Evolutionary conservation across 2,797 vertebrate genomes (phyloP).

Genomic region (Selene dorsalis): DNA sequence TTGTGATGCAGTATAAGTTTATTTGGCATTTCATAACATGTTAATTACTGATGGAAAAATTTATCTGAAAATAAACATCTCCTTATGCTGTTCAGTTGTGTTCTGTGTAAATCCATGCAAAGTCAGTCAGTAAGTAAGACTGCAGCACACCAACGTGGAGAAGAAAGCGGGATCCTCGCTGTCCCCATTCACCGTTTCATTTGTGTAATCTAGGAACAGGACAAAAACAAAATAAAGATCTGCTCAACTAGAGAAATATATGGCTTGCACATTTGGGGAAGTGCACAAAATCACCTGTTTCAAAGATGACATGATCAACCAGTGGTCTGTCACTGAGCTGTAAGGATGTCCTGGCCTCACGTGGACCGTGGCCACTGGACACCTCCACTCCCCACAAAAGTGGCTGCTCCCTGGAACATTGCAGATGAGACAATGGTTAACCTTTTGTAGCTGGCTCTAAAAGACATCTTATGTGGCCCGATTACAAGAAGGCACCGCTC

Average conservation of each 20-base stretch:
- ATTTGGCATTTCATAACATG: neutral
- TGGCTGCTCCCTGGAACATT: constrained; percentile 85
- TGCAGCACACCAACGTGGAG: constrained; percentile 85
- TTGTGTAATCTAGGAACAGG: constrained; percentile 78
- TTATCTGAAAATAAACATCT: constrained; percentile 29
- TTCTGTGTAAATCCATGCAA: constrained; percentile 78
- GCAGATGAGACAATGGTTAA: neutral
- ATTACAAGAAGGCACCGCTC: neutral
- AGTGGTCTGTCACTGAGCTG: constrained; percentile 87
- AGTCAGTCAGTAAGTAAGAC: constrained; percentile 82
- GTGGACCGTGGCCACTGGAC: constrained; percentile 86
- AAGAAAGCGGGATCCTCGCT: constrained; percentile 86
- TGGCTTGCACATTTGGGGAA: neutral
- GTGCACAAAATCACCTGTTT: constrained; percentile 72
- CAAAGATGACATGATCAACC: constrained; percentile 85
- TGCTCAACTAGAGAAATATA: neutral
- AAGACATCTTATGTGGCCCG: neutral
- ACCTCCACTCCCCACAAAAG: constrained; percentile 90
- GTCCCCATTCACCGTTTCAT: constrained; percentile 83
- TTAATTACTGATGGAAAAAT: constrained; percentile 8
- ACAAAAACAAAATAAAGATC: neutral
- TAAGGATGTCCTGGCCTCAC: constrained; percentile 89
- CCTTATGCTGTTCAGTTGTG: constrained; percentile 5
- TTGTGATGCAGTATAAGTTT: neutral
- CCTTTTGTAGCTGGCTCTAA: neutral